Evolutionary conservation across 2,797 vertebrate genomes (phyloP), one percentile per base, ranked within the genome.

Genomic region (Remorina albescens): DNA sequence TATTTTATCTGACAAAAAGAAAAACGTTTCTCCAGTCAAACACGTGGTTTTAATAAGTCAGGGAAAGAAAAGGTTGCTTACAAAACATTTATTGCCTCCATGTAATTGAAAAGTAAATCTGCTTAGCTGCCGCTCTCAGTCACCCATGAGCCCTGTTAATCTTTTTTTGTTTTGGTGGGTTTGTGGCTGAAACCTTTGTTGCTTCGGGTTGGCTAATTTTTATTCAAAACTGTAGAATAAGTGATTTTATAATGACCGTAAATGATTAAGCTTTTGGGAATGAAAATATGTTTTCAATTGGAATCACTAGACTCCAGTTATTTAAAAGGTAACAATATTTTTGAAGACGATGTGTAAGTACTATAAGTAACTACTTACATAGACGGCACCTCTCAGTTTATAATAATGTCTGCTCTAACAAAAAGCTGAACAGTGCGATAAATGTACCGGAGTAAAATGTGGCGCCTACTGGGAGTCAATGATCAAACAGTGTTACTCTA

Each of bases 101-200:
- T 55, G 67, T 75, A 81, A 79, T 81, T 82, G 59, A 80, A 67
- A 67, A 83, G 54, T 80, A 77, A 86, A 89, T 88, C 79, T 78
- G 73, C 81, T 85, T 80, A 88, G 84, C 72, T 23, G 69, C 76
- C 69, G 73, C 64, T 80, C 67, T 66, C 42, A 13, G 70, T 76
- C 60, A 26, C 85, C 58, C 58, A 47, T 71, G 81, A 83, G 78
- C 6, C 44, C 6, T 30, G 77, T 58, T 86, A 87, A 85, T 87
- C 86, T 79, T 34, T 67, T 76, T 80, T 82, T 84, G 81, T 89
- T 58, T 49, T 36, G 39, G 63, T 5, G 25, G n/a, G 51, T 58
- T 76, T 54, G 36, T 62, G 54, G 74, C 41, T 49, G 4, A 62
- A 0, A 34, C 64, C 64, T 72, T 36, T 2, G 68, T 47, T 58